Percentiles rank a stretch among this genome's conserved stretches.
phyloP scores from a whole-genome alignment of 2,113 vertebrate species.

The Spea bombifrons region DNA sequence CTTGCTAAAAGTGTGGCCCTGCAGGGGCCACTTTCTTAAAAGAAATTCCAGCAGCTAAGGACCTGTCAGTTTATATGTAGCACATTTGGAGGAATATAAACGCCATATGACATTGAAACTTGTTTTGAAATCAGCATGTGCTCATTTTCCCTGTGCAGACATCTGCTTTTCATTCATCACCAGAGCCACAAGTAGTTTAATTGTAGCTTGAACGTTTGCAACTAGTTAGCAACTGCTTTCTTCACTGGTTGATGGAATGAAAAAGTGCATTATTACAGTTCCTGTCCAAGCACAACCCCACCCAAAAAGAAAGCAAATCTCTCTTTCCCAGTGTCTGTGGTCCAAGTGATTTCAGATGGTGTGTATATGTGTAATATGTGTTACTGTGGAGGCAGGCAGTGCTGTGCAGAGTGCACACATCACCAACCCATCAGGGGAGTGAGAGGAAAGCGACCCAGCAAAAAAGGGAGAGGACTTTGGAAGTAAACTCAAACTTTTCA shows the following conservation, averaged over 20 bases:
- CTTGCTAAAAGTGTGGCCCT: too few relatives aligned
- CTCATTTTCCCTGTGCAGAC: constrained; percentile 5
- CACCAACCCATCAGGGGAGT: constrained; percentile 59
- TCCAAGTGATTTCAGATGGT: constrained; percentile 61
- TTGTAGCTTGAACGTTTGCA: constrained; percentile 4
- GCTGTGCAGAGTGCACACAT: constrained; percentile 67
- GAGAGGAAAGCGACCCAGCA: constrained; percentile 58
- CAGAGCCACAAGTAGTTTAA: not conserved
- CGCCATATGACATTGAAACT: not conserved
- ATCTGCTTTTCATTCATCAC: constrained; percentile 37
- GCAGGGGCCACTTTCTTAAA: too few relatives aligned
- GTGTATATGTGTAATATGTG: constrained; percentile 58
- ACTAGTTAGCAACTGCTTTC: constrained; percentile 26
- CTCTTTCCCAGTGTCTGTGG: constrained; percentile 59
- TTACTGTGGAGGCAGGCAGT: constrained; percentile 63
- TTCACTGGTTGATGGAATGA: constrained; percentile 14
- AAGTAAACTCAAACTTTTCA: constrained; percentile 71
- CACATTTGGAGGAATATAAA: too few relatives aligned
- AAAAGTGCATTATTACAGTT: constrained; percentile 28
- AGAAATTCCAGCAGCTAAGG: too few relatives aligned
- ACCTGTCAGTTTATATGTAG: too few relatives aligned
- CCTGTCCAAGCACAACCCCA: constrained; percentile 54
- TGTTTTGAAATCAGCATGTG: constrained; percentile 10
- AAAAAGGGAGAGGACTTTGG: constrained; percentile 61
- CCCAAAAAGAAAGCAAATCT: constrained; percentile 61